Percentiles rank a stretch among this genome's conserved stretches.
These are phyloP conservation scores for Actenoides hombroni DNA, from an alignment of 2,113 vertebrate species.

Conservation along the genomic window DNA sequence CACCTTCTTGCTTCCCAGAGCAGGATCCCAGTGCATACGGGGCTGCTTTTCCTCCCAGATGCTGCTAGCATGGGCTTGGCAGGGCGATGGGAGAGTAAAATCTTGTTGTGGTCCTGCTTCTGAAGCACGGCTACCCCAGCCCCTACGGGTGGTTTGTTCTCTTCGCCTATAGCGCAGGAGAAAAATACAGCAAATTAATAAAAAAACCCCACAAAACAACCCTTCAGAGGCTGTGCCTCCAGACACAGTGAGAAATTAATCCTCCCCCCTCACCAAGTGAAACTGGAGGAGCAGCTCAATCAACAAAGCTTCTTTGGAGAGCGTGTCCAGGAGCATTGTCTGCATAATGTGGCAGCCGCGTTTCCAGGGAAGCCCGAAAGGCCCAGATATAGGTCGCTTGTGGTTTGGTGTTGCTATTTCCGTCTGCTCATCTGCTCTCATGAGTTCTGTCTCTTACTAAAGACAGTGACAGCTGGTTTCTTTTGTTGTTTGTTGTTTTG, in stretches of 20 bases:
- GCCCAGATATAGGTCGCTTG: not conserved
- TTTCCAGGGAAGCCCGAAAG: not conserved
- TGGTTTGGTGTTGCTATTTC: slow-evolving; percentile 25
- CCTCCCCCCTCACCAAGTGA: not conserved
- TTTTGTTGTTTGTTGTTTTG: not conserved
- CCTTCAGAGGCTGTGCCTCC: accelerated
- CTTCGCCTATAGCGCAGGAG: not conserved
- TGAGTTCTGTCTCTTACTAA: not conserved
- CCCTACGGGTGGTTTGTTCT: accelerated
- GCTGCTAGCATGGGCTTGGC: not conserved
- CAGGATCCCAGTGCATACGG: not conserved
- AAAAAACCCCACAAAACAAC: not conserved
- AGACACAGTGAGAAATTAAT: not conserved
- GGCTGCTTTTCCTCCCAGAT: not conserved
- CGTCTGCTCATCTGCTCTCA: not conserved
- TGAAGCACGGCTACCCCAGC: not conserved
- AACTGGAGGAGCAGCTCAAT: not conserved
- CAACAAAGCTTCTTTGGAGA: not conserved
- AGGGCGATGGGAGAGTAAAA: not conserved
- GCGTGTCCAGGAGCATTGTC: accelerated
- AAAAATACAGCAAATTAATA: not conserved
- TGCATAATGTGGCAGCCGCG: not conserved
- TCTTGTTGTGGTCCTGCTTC: not conserved
- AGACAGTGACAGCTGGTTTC: slow-evolving; percentile 17
- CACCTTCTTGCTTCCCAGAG: not conserved